phyloP scores from a whole-genome alignment of 2,113 vertebrate species.

The Panthera uncia region DNA sequence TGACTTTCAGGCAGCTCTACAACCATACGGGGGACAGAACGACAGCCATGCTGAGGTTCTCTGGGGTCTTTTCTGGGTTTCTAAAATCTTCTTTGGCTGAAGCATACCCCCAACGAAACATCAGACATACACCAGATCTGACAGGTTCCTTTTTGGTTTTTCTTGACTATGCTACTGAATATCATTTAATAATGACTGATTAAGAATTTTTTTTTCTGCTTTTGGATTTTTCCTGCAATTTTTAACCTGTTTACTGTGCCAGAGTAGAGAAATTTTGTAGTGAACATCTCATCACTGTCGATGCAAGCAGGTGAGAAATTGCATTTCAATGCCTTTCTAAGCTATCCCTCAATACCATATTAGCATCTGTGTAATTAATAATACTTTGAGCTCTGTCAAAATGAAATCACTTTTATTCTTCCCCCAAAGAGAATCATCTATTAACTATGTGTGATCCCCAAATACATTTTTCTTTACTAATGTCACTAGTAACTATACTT shows the following conservation, averaged over 20 bases:
- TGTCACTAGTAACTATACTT: slow-evolving; percentile 66
- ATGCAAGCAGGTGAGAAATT: slow-evolving; percentile 70
- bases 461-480: slow-evolving; percentile 77
- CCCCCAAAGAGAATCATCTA: slow-evolving; percentile 73
- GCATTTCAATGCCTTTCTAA: slow-evolving; percentile 49
- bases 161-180: background rate
- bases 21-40: slow-evolving; percentile 56
- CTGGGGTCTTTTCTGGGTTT: background rate
- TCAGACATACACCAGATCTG: background rate
- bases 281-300: slow-evolving; percentile 54
- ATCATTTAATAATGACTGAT: slow-evolving; percentile 43
- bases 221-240: slow-evolving; percentile 24
- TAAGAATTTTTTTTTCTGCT: slow-evolving; percentile 12
- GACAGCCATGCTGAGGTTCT: background rate
- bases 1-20: slow-evolving; percentile 71
- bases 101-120: background rate
- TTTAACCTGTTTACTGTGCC: slow-evolving; percentile 30
- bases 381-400: slow-evolving; percentile 68
- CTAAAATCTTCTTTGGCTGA: background rate
- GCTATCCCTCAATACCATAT: slow-evolving; percentile 60
- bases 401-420: slow-evolving; percentile 66
- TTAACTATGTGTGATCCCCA: slow-evolving; percentile 64
- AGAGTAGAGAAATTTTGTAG: slow-evolving; percentile 50
- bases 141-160: background rate
- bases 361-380: slow-evolving; percentile 76